A percentile compares a stretch with the other conserved stretches of the same genome.
These are phyloP conservation scores for Podargus strigoides DNA, from an alignment of 2,797 vertebrate species.

Conservation along the genomic window DNA sequence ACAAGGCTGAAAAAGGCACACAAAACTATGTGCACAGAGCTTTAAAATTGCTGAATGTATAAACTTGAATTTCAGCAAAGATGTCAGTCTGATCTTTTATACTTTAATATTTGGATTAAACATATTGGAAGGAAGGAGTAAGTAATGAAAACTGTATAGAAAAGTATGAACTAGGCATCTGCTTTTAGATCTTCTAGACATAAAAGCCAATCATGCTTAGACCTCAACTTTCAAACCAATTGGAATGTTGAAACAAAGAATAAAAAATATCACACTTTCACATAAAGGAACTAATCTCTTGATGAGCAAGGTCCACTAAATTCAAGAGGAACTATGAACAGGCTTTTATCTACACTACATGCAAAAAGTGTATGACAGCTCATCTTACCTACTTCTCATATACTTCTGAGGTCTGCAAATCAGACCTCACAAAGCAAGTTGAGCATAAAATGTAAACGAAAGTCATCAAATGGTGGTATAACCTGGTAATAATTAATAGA, in stretches of 20 bases:
- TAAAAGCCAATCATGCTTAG: neutral
- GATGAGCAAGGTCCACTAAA: neutral
- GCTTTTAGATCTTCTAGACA: neutral
- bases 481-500: neutral
- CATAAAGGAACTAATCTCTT: neutral
- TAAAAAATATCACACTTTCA: neutral
- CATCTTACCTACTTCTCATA: neutral
- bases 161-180: neutral
- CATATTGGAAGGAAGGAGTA: neutral
- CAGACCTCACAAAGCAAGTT: neutral
- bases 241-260: neutral
- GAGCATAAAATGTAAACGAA: neutral
- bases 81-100: neutral
- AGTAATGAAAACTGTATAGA: neutral
- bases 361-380: neutral
- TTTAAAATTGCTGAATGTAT: neutral
- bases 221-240: neutral
- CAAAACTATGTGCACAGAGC: neutral
- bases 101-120: neutral
- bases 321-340: neutral
- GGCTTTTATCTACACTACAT: neutral
- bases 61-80: neutral
- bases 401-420: neutral
- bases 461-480: neutral
- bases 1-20: neutral